phyloP scores from a whole-genome alignment of 2,113 vertebrate species.

The Takifugu flavidus region DNA sequence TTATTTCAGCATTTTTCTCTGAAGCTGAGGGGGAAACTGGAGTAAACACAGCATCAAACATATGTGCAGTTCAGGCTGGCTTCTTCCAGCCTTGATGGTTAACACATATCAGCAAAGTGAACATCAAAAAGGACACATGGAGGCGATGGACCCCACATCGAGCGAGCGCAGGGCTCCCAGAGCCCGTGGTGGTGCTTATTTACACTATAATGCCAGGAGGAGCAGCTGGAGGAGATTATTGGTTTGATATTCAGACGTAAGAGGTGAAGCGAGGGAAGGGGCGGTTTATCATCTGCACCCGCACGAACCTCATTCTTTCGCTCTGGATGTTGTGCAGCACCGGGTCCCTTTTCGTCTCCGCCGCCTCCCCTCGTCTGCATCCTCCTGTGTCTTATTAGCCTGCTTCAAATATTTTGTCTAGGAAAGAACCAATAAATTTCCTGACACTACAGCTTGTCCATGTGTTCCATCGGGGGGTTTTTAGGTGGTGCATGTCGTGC shows the following conservation, averaged over 20 bases:
- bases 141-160: slow-evolving; percentile 47
- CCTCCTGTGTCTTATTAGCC: slow-evolving; percentile 57
- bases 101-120: slow-evolving; percentile 4
- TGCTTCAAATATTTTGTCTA: slow-evolving; percentile 76
- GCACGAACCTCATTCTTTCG: slow-evolving; percentile 39
- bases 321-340: slow-evolving; percentile 13
- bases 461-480: slow-evolving; percentile 14
- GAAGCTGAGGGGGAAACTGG: background rate
- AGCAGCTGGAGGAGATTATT: slow-evolving; percentile 64
- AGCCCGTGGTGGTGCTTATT: slow-evolving; percentile 46
- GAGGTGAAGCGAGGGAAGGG: slow-evolving; percentile 21
- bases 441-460: slow-evolving; percentile 37
- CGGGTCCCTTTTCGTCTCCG: slow-evolving; percentile 1
- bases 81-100: background rate
- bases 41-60: background rate
- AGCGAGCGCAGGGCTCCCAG: slow-evolving; percentile 29
- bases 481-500: slow-evolving; percentile 23
- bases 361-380: slow-evolving; percentile 17
- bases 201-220: slow-evolving; percentile 42
- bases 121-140: slow-evolving; percentile 23
- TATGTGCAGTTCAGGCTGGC: background rate
- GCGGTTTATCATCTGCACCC: slow-evolving; percentile 32
- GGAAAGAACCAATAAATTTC: slow-evolving; percentile 69
- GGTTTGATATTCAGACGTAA: slow-evolving; percentile 63
- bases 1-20: background rate